Percentiles rank a stretch among this genome's conserved stretches.
These are phyloP conservation scores for Temnothorax unifasciatus DNA, from an alignment of 2,888 invertebrate genomes.

Conservation along the genomic window DNA sequence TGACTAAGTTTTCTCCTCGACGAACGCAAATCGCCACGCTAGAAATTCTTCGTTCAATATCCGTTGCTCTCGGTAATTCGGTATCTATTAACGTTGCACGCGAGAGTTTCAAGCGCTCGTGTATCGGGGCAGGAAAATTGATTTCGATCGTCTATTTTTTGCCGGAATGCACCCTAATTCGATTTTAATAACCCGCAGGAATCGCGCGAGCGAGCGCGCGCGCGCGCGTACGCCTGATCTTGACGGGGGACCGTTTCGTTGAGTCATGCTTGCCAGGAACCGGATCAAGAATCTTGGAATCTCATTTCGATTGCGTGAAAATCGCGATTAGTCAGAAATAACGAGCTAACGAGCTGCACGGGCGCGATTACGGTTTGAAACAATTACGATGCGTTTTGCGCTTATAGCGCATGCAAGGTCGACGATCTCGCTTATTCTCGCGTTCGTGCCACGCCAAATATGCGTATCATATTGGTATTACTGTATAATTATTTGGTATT, in stretches of 20 bases:
- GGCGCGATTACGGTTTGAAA: slow-evolving; percentile 3
- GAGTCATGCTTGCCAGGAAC: slow-evolving; percentile 46
- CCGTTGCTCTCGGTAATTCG: neutral
- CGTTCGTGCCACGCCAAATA: neutral
- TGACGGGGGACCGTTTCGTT: slow-evolving; percentile 32
- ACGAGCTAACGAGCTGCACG: neutral
- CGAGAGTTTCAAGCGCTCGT: neutral
- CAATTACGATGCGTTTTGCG: neutral
- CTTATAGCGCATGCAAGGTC: neutral
- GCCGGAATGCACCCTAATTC: slow-evolving; percentile 49
- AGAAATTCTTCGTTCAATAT: neutral
- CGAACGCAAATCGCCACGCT: neutral
- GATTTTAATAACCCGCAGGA: slow-evolving; percentile 60
- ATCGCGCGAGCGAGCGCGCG: slow-evolving; percentile 4
- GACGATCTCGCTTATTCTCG: neutral
- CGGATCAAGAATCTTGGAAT: slow-evolving; percentile 27
- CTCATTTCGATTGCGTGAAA: slow-evolving; percentile 15
- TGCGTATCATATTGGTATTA: neutral
- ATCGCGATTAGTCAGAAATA: slow-evolving; percentile 16
- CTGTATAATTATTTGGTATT: neutral
- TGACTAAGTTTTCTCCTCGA: slow-evolving; percentile 7
- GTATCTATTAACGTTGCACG: neutral
- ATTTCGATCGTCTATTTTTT: slow-evolving; percentile 40
- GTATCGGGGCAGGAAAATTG: slow-evolving; percentile 8
- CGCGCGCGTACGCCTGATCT: slow-evolving; percentile 37